These are phyloP conservation scores for Onthophagus sagittarius DNA, from an alignment of 2,888 invertebrate species.

Conservation along the genomic window DNA sequence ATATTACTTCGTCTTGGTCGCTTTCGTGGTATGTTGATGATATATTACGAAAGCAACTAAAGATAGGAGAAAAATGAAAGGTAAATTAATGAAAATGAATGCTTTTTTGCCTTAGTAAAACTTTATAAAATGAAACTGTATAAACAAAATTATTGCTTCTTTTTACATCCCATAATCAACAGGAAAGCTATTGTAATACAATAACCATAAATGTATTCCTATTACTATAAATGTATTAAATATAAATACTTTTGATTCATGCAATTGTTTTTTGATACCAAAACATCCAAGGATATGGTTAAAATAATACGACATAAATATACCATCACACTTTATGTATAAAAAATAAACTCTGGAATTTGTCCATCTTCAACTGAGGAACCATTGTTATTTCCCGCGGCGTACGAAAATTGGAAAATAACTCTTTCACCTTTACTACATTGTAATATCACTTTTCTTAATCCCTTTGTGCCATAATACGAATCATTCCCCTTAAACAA, in stretches of 20 bases:
- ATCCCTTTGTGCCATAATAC: constrained; percentile 79
- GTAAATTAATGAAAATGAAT: constrained; percentile 26
- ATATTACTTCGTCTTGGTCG: no score
- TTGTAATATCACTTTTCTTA: constrained; percentile 70
- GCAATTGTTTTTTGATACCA: no score
- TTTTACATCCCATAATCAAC: background rate
- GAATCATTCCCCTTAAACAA: constrained; percentile 72
- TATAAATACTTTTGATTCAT: no score
- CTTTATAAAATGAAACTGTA: constrained; percentile 28
- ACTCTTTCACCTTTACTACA: constrained; percentile 72
- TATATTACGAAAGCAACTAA: no score
- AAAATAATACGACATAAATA: background rate
- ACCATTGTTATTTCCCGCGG: constrained; percentile 82
- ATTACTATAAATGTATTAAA: no score
- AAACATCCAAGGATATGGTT: no score
- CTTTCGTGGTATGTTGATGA: no score
- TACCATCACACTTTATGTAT: constrained; percentile 49
- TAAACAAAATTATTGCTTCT: constrained; percentile 15
- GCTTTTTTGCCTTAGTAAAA: constrained; percentile 28
- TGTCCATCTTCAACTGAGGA: constrained; percentile 85
- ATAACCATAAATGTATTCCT: no score
- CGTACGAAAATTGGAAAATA: constrained; percentile 78
- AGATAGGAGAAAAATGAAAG: constrained; percentile 20
- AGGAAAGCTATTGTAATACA: no score
- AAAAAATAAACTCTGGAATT: constrained; percentile 83